Evolutionary conservation across 2,888 invertebrate species (phyloP).

Genomic region (Orthosia gothica): DNA sequence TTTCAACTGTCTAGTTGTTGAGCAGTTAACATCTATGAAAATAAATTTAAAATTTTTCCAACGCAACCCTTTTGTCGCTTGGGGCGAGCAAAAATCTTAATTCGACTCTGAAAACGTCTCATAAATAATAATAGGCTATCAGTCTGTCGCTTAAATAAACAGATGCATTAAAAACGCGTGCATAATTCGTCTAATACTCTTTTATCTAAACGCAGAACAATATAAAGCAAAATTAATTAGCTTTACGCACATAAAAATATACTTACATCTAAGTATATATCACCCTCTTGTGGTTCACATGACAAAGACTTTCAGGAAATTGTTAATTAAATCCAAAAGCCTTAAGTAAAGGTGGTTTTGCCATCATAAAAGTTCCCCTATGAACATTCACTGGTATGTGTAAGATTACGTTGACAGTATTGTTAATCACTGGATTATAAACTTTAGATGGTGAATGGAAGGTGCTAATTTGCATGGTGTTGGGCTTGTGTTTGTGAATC

Average conservation of each 20-base stretch:
- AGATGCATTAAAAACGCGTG: slow-evolving; percentile 41
- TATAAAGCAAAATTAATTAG: slow-evolving; percentile 43
- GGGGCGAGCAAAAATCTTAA: slow-evolving; percentile 57
- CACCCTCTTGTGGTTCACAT: slow-evolving; percentile 71
- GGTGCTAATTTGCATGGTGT: slow-evolving; percentile 53
- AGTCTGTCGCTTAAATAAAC: slow-evolving; percentile 43
- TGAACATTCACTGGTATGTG: slow-evolving; percentile 74
- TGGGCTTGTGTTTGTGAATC: slow-evolving; percentile 63
- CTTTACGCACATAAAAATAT: slow-evolving; percentile 51
- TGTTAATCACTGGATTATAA: slow-evolving; percentile 57
- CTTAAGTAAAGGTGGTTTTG: slow-evolving; percentile 81
- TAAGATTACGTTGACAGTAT: slow-evolving; percentile 66
- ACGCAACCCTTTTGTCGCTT: slow-evolving; percentile 40
- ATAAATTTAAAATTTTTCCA: slow-evolving; percentile 51
- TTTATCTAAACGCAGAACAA: slow-evolving; percentile 17
- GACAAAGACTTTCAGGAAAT: slow-evolving; percentile 79
- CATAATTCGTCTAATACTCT: slow-evolving; percentile 30
- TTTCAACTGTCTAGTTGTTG: slow-evolving; percentile 4
- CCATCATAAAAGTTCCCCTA: slow-evolving; percentile 82
- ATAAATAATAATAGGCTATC: slow-evolving; percentile 63
- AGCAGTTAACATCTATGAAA: slow-evolving; percentile 25
- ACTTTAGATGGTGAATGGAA: slow-evolving; percentile 58
- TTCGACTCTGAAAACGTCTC: slow-evolving; percentile 49
- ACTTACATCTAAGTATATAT: slow-evolving; percentile 64
- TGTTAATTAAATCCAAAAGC: slow-evolving; percentile 84